Base-by-base conservation (phyloP, 2,797 vertebrate genomes). In the Sebastes reedi region DNA sequence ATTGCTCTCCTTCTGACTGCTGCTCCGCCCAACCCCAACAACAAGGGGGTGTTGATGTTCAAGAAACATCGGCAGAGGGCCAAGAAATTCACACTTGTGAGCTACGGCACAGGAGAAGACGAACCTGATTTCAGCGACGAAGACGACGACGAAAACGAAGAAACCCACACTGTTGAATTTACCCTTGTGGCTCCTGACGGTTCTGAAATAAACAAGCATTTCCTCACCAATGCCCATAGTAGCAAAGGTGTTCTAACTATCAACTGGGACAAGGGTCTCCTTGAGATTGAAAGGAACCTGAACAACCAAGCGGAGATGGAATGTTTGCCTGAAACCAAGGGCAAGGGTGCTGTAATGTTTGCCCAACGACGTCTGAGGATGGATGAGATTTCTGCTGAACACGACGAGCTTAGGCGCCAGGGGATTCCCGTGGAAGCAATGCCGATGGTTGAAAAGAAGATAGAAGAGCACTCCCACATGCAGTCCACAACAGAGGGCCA, bases 21-120 rank as follows among this genome's bases (percentile, higher is more conserved):
- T 79, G 96, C 97, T 75, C 96, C 97, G 52, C 96, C 97, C 87
- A 97, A 98, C 89, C 97, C 98, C 92, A 97, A 97, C 88, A 99
- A 99, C 94, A 98, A 97, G 88, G 99, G 99, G 91, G 96, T 98
- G 95, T 97, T 99, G 96, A 99, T 99, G 98, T 99, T 99, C 95
- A 99, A 98, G 95, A 99, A 97, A 93, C 97, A 98, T 67, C 97
- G 97, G 20, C 97, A 97, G 91, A 97, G 99, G 89, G 97, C 97
- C 4, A 97, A 97, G 91, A 98, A 98, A 89, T 99, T 97, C 82
- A 99, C 99, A 25, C 96, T 99, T 25, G 96, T 99, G 85, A 99
- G 99, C 94, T 99, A 99, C 98, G 99, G 98, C 42, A 99, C 98
- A 0, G 98, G 98, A 5, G 97, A 98, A 85, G 94, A 97, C 78